These are phyloP conservation scores for Pogonocherus hispidulus DNA, from an alignment of 2,888 invertebrate genomes.

Conservation along the genomic window DNA sequence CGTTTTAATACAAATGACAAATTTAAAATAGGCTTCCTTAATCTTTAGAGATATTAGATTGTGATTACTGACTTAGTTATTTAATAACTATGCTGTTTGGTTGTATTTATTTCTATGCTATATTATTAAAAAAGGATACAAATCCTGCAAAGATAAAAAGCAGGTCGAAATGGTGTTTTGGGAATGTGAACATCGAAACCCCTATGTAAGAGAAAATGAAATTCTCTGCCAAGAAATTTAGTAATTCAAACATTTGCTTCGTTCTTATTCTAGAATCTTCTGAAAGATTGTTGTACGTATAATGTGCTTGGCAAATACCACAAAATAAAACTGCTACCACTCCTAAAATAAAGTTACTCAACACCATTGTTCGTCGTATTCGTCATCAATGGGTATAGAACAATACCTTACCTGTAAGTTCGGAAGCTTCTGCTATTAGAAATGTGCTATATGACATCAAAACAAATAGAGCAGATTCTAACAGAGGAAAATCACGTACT, in stretches of 20 bases:
- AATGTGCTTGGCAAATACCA: conserved; percentile 99
- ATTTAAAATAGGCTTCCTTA: too few species aligned
- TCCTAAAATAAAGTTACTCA: conserved; percentile 72
- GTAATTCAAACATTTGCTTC: conserved; percentile 92
- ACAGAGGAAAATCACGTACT: conserved; percentile 92
- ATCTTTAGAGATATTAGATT: too few species aligned
- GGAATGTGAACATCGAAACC: conserved; percentile 98
- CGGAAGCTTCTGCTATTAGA: conserved; percentile 95
- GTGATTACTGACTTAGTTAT: too few species aligned
- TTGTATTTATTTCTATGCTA: too few species aligned
- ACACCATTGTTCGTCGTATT: too few species aligned
- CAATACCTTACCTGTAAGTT: conserved; percentile 88
- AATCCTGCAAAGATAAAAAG: conserved; percentile 94
- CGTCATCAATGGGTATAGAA: too few species aligned
- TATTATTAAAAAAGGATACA: conserved; percentile 81
- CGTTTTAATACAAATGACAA: too few species aligned
- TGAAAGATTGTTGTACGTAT: conserved; percentile 97
- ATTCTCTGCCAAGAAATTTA: conserved; percentile 97
- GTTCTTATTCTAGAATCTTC: conserved; percentile 88
- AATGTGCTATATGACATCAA: conserved; percentile 99
- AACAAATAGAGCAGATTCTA: conserved; percentile 97
- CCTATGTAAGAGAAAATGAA: conserved; percentile 99
- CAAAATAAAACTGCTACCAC: conserved; percentile 98
- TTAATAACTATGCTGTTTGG: too few species aligned
- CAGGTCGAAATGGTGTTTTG: conserved; percentile 93